Conservation (phyloP, 2,797 vertebrate species). For the Protosalanx chinensis region DNA sequence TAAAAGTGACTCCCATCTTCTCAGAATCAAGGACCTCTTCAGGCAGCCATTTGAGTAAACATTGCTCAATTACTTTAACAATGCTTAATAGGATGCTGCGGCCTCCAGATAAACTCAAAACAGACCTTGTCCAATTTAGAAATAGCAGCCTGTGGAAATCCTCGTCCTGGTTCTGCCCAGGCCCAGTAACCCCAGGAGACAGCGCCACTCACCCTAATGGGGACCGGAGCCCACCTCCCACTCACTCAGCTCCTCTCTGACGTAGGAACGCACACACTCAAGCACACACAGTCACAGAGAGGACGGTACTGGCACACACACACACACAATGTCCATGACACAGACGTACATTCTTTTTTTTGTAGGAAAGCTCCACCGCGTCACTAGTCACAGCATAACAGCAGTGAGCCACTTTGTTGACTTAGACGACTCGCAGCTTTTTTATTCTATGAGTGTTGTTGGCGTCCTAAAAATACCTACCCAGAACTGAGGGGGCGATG, state of each 20-base stretch:
- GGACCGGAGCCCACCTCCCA: constrained; percentile 69
- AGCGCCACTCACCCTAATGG: constrained; percentile 64
- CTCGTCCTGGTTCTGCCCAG: constrained; percentile 50
- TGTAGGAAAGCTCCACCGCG: constrained; percentile 64
- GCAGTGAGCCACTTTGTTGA: constrained; percentile 65
- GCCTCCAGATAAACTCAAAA: constrained; percentile 67
- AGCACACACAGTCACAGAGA: neutral
- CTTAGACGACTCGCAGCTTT: constrained; percentile 67
- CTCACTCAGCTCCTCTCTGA: constrained; percentile 56
- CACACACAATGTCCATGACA: neutral
- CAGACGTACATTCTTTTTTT: constrained; percentile 38
- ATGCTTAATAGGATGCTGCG: constrained; percentile 70
- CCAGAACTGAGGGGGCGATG: constrained; percentile 58
- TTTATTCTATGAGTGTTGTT: constrained; percentile 56
- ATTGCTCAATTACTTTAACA: constrained; percentile 61
- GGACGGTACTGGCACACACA: too few relatives aligned
- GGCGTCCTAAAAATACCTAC: constrained; percentile 64
- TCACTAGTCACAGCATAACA: constrained; percentile 65
- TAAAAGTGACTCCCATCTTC: constrained; percentile 17
- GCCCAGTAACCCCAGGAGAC: constrained; percentile 58
- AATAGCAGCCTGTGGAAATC: constrained; percentile 70
- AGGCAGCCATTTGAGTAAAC: constrained; percentile 48
- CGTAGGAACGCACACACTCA: constrained; percentile 45
- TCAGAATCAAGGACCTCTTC: constrained; percentile 20
- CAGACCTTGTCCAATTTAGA: constrained; percentile 59